These are phyloP conservation scores for Drosophila micromelanica DNA, from an alignment of 1,140 invertebrate species.

Conservation along the genomic window DNA sequence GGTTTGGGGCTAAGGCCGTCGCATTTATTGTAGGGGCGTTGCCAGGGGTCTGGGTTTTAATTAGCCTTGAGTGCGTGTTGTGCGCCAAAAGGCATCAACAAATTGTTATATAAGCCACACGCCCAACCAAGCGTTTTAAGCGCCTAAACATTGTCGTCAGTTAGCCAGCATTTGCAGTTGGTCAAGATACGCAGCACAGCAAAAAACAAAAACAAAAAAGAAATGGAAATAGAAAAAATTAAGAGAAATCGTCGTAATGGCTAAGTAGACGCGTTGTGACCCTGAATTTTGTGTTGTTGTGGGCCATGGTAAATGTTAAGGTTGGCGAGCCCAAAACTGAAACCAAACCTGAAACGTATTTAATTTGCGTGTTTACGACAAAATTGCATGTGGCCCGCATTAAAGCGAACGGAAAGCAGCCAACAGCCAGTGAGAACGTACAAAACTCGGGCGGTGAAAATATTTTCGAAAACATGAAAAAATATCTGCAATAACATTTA, in stretches of 20 bases:
- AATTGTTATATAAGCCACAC: conserved; percentile 77
- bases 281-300: conserved; percentile 35
- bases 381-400: conserved; percentile 57
- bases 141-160: conserved; percentile 72
- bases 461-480: conserved; percentile 32
- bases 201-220: conserved; percentile 44
- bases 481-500: conserved; percentile 14
- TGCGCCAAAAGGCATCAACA: conserved; percentile 71
- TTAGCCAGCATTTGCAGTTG: conserved; percentile 48
- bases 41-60: conserved; percentile 68
- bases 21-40: conserved; percentile 57
- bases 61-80: conserved; percentile 77
- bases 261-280: conserved; percentile 38
- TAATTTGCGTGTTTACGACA: conserved; percentile 75
- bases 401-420: conserved; percentile 10
- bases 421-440: conserved; percentile 10
- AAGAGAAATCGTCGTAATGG: conserved; percentile 38
- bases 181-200: conserved; percentile 44
- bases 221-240: background rate
- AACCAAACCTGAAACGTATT: conserved; percentile 48
- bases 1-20: background rate
- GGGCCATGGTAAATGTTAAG: conserved; percentile 65
- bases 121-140: conserved; percentile 73
- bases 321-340: conserved; percentile 40
- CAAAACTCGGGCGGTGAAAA: conserved; percentile 24